Base-by-base conservation (phyloP, 2,888 invertebrate species). In the Iphiclides podalirius region DNA sequence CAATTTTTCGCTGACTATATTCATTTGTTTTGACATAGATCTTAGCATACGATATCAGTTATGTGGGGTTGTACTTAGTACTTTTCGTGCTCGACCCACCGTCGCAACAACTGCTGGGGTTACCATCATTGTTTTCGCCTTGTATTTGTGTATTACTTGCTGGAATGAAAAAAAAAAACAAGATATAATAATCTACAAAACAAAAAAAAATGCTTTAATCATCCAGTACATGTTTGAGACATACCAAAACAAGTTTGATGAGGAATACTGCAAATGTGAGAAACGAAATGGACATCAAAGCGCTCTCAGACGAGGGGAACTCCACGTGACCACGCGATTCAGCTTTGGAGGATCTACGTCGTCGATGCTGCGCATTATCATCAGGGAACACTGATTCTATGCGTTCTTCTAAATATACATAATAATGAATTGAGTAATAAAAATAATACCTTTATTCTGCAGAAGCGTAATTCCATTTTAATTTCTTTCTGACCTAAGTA, bases 191-290 rank as follows among this genome's bases (percentile, higher is more conserved):
- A n/a, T n/a, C n/a, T n/a, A n/a, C n/a, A 42, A 58, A 48, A 52
- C 14, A 37, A 38, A 14, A 23, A 36, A 6, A 4, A 42, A 36
- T 28, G 40, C 11, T 40, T 14, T 36, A 4, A 8, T 7, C 13
- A 6, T 17, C 8, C 4, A 42, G 17, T 17, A 13, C 39, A 0
- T 39, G 4, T 20, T 20, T 6, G 1, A 37, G 8, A 77, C 89
- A 90, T 89, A 95, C 95, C 91, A 95, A 87, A 26, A 96, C 94
- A 26, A 96, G 84, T 81, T 95, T 95, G 42, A 96, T 93, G 47
- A 96, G 90, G 68, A 95, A 96, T 4, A 95, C 95, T 0, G 95
- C 95, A 75, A 96, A 95, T 0, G 95, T 95, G 7, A 96, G 87
- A 72, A 96, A 95, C 14, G 95, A 94, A 58, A 96, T 94, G 28